Evolutionary conservation across 2,113 vertebrate species (phyloP), one percentile per base, ranked within the genome.

Genomic region (Phalacrocorax aristotelis): DNA sequence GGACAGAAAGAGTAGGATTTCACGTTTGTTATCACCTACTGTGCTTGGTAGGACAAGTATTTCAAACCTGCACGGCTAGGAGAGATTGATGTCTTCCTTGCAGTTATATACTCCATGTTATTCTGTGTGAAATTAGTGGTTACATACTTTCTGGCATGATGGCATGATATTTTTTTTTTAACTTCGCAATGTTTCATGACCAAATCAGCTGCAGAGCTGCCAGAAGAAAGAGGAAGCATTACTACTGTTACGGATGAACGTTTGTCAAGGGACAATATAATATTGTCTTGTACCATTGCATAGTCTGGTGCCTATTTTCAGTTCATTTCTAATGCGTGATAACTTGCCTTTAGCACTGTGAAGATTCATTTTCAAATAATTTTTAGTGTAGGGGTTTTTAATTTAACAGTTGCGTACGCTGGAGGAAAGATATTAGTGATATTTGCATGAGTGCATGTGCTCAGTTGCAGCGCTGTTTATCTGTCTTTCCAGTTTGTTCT

Each of bases 401-500:
- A 94, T 95, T 88, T 95, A 94, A 61, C 64, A 92, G 64, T 58
- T 2, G 3, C 72, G 92, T 26, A 75, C 61, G 71, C 57, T 80
- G 40, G 64, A 70, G 74, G 38, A 93, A 95, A 91, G 66, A 74
- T 91, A 75, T 65, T 89, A 61, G 79, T 91, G 91, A 64, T 82
- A 88, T 60, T 87, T 94, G 46, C 86, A 87, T 94, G 84, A 92
- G 89, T 87, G 71, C 38, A 36, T 55, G 36, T 88, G 79, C 83
- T 89, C 46, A 77, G 68, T 20, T 92, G 71, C 91, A 89, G 11
- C 2, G 2, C 38, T 89, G 79, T 62, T 93, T 11, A 94, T 95
- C 87, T 94, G 38, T 79, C 69, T 94, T 96, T 92, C 91, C 70
- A 68, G 83, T 95, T 94, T 84, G 81, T 93, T 96, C 78, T 82